Conservation (phyloP, 2,888 invertebrate species). For the Trachelus iudaicus region DNA sequence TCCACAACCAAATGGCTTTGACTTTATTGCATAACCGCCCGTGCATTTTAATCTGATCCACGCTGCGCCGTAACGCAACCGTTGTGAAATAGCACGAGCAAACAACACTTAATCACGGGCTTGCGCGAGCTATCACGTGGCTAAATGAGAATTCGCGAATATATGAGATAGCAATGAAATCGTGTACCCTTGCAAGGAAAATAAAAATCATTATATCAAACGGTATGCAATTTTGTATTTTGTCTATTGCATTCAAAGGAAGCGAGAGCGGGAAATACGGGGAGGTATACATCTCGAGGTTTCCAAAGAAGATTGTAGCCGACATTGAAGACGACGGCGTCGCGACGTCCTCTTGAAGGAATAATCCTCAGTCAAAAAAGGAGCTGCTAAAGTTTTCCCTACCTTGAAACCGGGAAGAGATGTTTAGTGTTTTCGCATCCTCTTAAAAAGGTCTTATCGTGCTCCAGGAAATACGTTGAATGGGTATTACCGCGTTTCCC, state of each 20-base stretch:
- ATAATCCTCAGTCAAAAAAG: not conserved
- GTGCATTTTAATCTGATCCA: not conserved
- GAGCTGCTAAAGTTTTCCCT: not conserved
- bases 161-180: not conserved
- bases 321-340: not conserved
- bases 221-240: not conserved
- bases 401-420: not conserved
- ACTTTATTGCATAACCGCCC: not conserved
- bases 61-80: not conserved
- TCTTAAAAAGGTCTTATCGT: constrained; percentile 55
- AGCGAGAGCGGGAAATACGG: not conserved
- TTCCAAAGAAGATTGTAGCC: not conserved
- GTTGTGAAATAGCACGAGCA: not conserved
- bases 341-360: not conserved
- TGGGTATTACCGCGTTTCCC: constrained; percentile 37
- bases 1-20: not conserved
- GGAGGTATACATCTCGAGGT: not conserved
- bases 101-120: not conserved
- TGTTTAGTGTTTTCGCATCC: constrained; percentile 36
- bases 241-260: not conserved
- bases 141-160: not conserved
- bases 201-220: not conserved
- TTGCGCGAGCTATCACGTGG: not conserved
- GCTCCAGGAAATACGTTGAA: constrained; percentile 51
- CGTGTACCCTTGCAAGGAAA: not conserved